These are phyloP conservation scores for Epizoanthus rinbou DNA, from an alignment of 92 coral and sea anemone genomes.

Conservation along the genomic window DNA sequence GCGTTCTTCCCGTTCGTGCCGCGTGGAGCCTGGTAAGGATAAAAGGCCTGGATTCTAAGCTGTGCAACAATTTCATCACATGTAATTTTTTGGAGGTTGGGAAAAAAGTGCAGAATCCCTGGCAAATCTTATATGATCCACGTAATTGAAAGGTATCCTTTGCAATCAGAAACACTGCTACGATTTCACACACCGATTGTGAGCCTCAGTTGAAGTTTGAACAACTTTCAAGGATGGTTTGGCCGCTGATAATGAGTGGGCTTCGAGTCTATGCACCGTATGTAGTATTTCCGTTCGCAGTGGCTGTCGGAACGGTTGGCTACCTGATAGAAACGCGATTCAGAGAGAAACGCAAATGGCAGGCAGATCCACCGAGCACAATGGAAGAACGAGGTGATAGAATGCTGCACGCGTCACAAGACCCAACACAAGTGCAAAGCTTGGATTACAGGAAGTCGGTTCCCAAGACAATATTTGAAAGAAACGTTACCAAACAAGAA, in stretches of 20 bases:
- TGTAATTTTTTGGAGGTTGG: too few species aligned
- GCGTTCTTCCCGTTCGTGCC: constrained; percentile 37
- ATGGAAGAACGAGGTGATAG: constrained; percentile 89
- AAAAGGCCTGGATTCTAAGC: constrained; percentile 20
- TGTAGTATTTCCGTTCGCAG: constrained; percentile 89
- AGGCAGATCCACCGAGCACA: constrained; percentile 83
- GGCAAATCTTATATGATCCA: background rate
- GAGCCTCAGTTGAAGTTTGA: too few species aligned
- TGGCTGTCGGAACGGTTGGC: constrained; percentile 87
- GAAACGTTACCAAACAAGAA: constrained; percentile 80
- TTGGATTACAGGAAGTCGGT: constrained; percentile 77
- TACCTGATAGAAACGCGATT: constrained; percentile 84
- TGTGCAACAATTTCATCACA: too few species aligned
- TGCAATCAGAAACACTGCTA: background rate
- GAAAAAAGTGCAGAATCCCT: too few species aligned
- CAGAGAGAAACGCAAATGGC: constrained; percentile 82
- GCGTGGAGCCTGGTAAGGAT: background rate
- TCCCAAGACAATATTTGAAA: constrained; percentile 90
- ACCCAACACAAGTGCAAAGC: constrained; percentile 80
- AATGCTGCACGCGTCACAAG: constrained; percentile 76
- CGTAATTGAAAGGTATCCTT: background rate
- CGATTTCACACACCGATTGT: background rate
- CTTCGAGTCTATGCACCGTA: constrained; percentile 90
- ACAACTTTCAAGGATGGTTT: constrained; percentile 56
- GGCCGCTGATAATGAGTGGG: constrained; percentile 81